Evolutionary conservation across 2,797 vertebrate species (phyloP).

Genomic region (Myotis myotis): DNA sequence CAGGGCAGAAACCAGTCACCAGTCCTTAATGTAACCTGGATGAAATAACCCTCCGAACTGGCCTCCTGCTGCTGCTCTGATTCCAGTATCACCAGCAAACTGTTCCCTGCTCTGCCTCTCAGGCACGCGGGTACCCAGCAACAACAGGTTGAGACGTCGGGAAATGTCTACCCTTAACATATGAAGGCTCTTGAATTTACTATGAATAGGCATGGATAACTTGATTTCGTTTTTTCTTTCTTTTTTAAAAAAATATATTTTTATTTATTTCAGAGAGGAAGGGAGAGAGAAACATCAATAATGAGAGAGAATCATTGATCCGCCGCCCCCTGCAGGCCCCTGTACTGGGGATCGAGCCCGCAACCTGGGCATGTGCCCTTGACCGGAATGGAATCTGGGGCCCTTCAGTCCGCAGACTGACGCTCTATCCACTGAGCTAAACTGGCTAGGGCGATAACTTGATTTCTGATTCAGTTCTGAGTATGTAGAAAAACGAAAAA

Average conservation of each 20-base stretch:
- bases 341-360: no score
- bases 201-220: neutral
- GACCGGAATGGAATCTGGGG: no score
- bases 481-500: neutral
- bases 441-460: neutral
- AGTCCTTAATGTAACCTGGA: neutral
- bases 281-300: no score
- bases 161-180: neutral
- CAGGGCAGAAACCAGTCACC: neutral
- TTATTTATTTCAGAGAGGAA: no score
- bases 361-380: no score
- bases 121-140: neutral
- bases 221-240: neutral
- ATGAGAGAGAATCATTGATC: no score
- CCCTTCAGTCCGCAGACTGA: no score
- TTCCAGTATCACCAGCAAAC: neutral
- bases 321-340: no score
- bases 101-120: neutral
- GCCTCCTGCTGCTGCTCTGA: neutral
- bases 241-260: no score
- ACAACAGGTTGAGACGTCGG: neutral
- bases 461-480: neutral
- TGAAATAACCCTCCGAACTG: conserved; percentile 15
- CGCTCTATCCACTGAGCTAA: no score
- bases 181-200: neutral